Evolutionary conservation across 1,140 invertebrate genomes (phyloP).

Genomic region (Colletes latitarsis): DNA sequence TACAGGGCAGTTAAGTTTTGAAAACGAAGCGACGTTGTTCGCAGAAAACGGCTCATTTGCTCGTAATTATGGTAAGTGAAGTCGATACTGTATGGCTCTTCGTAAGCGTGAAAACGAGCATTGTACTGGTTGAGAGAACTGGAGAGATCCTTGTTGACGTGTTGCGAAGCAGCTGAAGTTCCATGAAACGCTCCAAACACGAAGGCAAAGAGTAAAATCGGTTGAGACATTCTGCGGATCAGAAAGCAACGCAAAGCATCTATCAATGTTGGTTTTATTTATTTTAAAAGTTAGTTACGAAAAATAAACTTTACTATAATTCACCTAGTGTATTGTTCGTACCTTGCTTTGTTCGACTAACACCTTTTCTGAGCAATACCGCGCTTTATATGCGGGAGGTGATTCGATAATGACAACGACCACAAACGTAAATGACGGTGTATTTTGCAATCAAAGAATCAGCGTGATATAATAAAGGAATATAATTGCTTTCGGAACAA

Average conservation of each 20-base stretch:
- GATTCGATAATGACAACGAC: no score
- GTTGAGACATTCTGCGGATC: conserved; percentile 53
- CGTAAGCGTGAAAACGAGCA: conserved; percentile 72
- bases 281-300: no score
- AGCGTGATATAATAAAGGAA: no score
- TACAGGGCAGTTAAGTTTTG: conserved; percentile 94
- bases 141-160: conserved; percentile 65
- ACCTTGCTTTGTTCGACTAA: no score
- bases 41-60: conserved; percentile 91
- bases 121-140: conserved; percentile 67
- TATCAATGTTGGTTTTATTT: no score
- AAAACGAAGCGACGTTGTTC: conserved; percentile 88
- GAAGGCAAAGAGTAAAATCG: conserved; percentile 42
- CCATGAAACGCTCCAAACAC: conserved; percentile 35
- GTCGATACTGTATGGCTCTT: conserved; percentile 82
- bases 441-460: no score
- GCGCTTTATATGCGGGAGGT: no score
- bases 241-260: neutral
- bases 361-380: no score
- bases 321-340: no score
- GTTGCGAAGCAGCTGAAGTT: conserved; percentile 38
- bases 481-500: no score
- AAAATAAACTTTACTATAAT: no score
- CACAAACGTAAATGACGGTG: no score
- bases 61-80: conserved; percentile 96